Base-by-base conservation (phyloP, 1,140 invertebrate genomes). In the Sinella curviseta region DNA sequence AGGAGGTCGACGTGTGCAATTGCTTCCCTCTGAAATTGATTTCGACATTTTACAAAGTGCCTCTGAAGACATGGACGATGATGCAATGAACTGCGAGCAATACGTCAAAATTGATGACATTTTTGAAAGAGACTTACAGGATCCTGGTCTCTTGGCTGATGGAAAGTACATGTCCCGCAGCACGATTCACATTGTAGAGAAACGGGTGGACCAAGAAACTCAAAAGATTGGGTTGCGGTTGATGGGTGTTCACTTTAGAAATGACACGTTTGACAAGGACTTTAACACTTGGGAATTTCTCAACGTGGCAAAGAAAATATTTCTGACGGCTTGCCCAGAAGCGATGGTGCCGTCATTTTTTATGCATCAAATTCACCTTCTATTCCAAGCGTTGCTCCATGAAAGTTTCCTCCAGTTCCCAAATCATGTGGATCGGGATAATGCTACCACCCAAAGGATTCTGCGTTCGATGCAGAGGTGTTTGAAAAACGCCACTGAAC, bases 181-280 rank as follows among this genome's bases (percentile, higher is more conserved):
- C 31, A 48, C 20, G 8, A 20, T 48, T 48, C 39, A 48, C 39
- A 48, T 70, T 60, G 76, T 78, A 76, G 39, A 34, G 35, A 35
- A 78, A 36, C 31, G 48, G 4, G 76, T 82, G 12, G 35, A 82
- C 48, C 75, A 82, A 35, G 78, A 82, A 55, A 57, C 81, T 0
- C 36, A 74, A 28, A 65, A 60, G 34, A 67, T 82, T 57, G 78
- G n/a, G 0, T 28, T 74, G 20, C 77, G 67, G 36, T 65, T 82
- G 1, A 39, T 77, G 31, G 76, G 67, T 35, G 24, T 65, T 16
- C 54, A 48, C 20, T 82, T 80, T 39, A 60, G 55, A 17, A 26
- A 78, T 30, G 76, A 78, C 0, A 0, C 57, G 1, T 65, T 76
- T 31, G 76, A 60, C 0, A 31, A 75, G 70, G 39, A 78, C 1